Evolutionary conservation across 2,113 vertebrate species (phyloP).

Genomic region (Tylochromis polylepis): DNA sequence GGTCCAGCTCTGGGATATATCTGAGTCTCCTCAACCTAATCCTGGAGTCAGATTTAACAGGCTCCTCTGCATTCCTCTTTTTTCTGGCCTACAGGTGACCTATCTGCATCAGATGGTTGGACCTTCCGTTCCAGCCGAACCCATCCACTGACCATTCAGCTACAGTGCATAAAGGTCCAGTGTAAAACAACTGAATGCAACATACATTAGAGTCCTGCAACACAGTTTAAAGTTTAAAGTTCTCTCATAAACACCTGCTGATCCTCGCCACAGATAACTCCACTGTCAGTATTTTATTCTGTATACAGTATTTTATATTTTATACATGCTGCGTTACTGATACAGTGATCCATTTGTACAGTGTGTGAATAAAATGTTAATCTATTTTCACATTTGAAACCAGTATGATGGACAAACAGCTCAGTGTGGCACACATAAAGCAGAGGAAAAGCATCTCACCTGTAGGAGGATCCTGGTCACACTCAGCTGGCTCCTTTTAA

Average conservation of each 20-base stretch:
- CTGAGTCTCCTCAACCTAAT: background rate
- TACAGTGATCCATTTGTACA: background rate
- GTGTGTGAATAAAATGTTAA: background rate
- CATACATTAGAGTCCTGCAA: background rate
- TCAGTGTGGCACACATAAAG: background rate
- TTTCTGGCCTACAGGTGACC: background rate
- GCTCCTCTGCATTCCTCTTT: background rate
- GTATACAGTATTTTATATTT: no score
- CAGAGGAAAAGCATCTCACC: background rate
- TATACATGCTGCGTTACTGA: background rate
- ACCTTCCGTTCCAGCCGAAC: background rate
- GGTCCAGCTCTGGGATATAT: constrained; percentile 6
- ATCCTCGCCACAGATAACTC: background rate
- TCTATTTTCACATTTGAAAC: background rate
- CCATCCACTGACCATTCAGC: background rate
- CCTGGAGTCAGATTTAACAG: background rate
- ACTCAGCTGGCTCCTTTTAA: background rate
- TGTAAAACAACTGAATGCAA: background rate
- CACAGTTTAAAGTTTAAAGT: background rate
- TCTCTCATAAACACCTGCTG: background rate
- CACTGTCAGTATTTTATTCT: no score
- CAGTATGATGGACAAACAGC: background rate
- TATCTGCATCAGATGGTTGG: background rate
- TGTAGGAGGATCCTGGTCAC: background rate
- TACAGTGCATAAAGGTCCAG: background rate